Base-by-base conservation (phyloP, 2,797 vertebrate genomes). In the Adelosebastes latens region DNA sequence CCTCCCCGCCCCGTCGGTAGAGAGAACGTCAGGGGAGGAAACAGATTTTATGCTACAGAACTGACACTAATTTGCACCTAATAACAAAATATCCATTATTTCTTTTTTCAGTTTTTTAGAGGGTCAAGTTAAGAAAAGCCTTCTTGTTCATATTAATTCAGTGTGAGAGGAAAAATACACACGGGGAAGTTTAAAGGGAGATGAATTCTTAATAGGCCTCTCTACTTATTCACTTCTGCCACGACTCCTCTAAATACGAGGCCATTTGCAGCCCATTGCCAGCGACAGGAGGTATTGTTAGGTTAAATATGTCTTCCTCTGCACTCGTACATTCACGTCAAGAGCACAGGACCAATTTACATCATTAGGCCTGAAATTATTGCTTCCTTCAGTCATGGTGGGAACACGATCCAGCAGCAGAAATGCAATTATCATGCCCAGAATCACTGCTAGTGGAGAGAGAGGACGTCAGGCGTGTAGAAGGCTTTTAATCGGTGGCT, bases 311-410 rank as follows among this genome's bases (percentile, higher is more conserved):
- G 88, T 95, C 94, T 89, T 94, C 92, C 93, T 80, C n/a, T 93
- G 87, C 79, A 49, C 73, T 95, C 93, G 96, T 96, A 96, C 84
- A 90, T 82, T 92, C 91, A 95, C 94, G 95, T 96, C 95, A 95
- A 84, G 92, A 88, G 85, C 86, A 24, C 87, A 93, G 90, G 83
- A 95, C 92, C 93, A 96, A 96, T 96, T 97, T 93, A 93, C 95
- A 94, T 95, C 95, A 95, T 97, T 96, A 96, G 80, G 79, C 85
- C 85, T 72, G 75, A 91, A 95, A 95, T 96, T 94, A 96, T 96
- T 94, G 93, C 96, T 96, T 96, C 95, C 95, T 96, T 94, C 93
- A 88, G 92, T 94, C 93, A 94, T 93, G 94, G 89, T 64, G 36
- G 89, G 92, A 96, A 92, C 83, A 82, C 73, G 89, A 95, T 95